Base-by-base conservation (phyloP, 92 coral and sea anemone genomes). In the Montipora capitata region DNA sequence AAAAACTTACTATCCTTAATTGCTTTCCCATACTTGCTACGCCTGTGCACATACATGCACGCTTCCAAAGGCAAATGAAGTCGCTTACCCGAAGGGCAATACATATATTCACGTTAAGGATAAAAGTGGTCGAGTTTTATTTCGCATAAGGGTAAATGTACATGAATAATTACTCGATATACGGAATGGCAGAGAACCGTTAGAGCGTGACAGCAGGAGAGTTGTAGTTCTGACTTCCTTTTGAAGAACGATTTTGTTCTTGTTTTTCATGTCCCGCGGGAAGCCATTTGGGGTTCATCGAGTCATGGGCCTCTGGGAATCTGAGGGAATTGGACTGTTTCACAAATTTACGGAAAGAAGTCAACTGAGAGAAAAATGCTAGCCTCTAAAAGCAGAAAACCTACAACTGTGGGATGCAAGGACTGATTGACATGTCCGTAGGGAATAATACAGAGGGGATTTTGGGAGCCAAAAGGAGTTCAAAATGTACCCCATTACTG, bases 1-100 rank as follows among this genome's bases (percentile, higher is more conserved):
- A 92, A 92, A 4, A 92, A 56, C 42, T 88, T 65, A 7, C 85
- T 85, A 2, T 58, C 86, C 44, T 87, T 77, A 17, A 94, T 69
- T 3, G 96, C 98, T 48, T 65, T 84, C 35, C 98, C 79, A 91
- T 95, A 95, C 77, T 94, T 93, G 38, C 95, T 95, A 49, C 90
- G 94, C 44, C 98, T 89, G 96, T 96, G 93, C 20, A 94, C 96
- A 59, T 93, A 95, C 20, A 95, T 89, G 71, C 90, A 95, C 2
- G 98, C 96, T 58, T 95, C 98, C 12, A 95, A 27, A 86, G 18
- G 95, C 93, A 13, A 95, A 93, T 83, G 72, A 81, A 73, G 87
- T 93, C 96, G 76, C 94, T 90, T 14, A 94, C 74, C 40, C 96
- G 93, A 4, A 93, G 89, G 7, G 94, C 96, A 16, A 93, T 93